These are phyloP conservation scores for Beris morrisii DNA, from an alignment of 2,888 invertebrate species.

Conservation along the genomic window DNA sequence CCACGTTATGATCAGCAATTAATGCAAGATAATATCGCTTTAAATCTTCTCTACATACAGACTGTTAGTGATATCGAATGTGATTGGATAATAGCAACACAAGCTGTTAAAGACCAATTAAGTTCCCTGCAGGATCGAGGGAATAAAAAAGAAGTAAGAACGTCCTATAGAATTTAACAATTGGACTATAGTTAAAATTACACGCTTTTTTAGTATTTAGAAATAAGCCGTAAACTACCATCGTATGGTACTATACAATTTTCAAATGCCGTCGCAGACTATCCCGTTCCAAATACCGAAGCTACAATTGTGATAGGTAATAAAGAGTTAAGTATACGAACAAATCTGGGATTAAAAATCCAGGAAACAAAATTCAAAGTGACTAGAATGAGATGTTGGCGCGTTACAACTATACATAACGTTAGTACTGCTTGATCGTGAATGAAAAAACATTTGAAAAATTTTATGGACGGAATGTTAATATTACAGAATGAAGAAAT, in stretches of 20 bases:
- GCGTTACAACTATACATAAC: slow-evolving; percentile 81
- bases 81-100: slow-evolving; percentile 79
- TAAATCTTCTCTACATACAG: slow-evolving; percentile 87
- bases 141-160: slow-evolving; percentile 77
- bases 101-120: slow-evolving; percentile 70
- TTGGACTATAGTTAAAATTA: slow-evolving; percentile 14
- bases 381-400: slow-evolving; percentile 96
- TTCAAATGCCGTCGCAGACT: slow-evolving; percentile 73
- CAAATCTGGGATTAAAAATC: slow-evolving; percentile 62
- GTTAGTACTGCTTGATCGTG: slow-evolving; percentile 56
- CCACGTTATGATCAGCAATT: slow-evolving; percentile 78
- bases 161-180: slow-evolving; percentile 3
- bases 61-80: slow-evolving; percentile 82
- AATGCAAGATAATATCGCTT: slow-evolving; percentile 76
- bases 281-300: slow-evolving; percentile 67
- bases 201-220: slow-evolving; percentile 70
- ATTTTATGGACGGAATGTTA: background rate
- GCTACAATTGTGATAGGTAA: slow-evolving; percentile 82
- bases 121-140: slow-evolving; percentile 72
- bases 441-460: too few species aligned
- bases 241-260: slow-evolving; percentile 90
- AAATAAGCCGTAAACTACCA: slow-evolving; percentile 78
- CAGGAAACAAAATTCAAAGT: slow-evolving; percentile 89
- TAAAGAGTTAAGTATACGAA: slow-evolving; percentile 78
- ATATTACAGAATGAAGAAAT: slow-evolving; percentile 39